A percentile compares a stretch with the other conserved stretches of the same genome.
Conservation (phyloP, 1,140 invertebrate genomes). For the Drosophila pachea region DNA sequence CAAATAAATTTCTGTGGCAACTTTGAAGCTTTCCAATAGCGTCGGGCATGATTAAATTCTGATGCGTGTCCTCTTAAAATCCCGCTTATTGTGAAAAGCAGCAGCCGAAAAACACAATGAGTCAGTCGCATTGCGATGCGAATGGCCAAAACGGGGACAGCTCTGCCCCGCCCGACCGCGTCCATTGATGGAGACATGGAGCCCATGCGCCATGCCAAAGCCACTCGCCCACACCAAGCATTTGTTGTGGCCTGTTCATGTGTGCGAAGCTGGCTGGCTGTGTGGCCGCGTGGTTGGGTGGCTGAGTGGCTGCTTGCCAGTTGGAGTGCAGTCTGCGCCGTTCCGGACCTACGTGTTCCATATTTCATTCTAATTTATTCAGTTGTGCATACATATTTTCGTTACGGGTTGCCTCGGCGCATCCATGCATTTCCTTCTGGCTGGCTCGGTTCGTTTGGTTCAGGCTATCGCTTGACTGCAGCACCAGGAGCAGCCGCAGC, state of each 20-base stretch:
- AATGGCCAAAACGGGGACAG: constrained; percentile 39
- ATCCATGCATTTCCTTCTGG: constrained; percentile 76
- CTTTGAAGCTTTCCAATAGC: constrained; percentile 67
- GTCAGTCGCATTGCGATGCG: constrained; percentile 59
- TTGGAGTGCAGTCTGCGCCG: constrained; percentile 37
- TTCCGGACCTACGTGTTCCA: constrained; percentile 69
- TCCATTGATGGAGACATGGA: neutral
- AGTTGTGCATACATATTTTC: constrained; percentile 77
- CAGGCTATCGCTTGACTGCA: constrained; percentile 72
- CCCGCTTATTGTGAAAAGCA: constrained; percentile 1
- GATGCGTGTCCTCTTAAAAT: constrained; percentile 38
- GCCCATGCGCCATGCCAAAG: constrained; percentile 24
- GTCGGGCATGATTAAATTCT: constrained; percentile 72
- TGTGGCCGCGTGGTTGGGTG: constrained; percentile 1
- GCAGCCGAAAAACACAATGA: constrained; percentile 52
- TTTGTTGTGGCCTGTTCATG: constrained; percentile 64
- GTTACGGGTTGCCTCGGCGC: constrained; percentile 74
- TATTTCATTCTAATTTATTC: constrained; percentile 78
- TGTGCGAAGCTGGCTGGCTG: too few relatives aligned
- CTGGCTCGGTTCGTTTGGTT: constrained; percentile 74
- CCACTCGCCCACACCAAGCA: constrained; percentile 35
- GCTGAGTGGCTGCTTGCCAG: neutral
- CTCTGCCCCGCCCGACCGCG: neutral
- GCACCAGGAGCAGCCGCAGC: constrained; percentile 30
- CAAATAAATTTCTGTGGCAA: constrained; percentile 41